Base-by-base conservation (phyloP, 2,797 vertebrate species). In the Esox lucius region DNA sequence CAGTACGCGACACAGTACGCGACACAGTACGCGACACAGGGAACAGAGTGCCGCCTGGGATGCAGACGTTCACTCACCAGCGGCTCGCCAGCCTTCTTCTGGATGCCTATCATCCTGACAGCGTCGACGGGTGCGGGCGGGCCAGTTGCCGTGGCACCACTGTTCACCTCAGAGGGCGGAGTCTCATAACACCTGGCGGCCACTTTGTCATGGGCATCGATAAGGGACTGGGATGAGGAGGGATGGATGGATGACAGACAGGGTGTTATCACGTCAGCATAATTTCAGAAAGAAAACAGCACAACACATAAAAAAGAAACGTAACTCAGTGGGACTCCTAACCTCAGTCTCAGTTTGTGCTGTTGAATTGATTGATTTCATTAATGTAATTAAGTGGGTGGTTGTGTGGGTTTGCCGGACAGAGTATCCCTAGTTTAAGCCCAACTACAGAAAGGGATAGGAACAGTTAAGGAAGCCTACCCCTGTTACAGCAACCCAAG, bases 201-300 rank as follows among this genome's bases (percentile, higher is more conserved):
- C 82, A 99, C 98, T 90, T 96, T 95, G 86, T 99, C 98, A 83
- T 99, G 98, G 77, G 97, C 96, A 91, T 98, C 97, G 78, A 99
- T 93, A 80, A 99, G 93, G 61, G 96, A 98, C 98, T 99, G 68
- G 68, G n/a, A 33, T 24, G 46, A 62, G 46, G 69, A 49, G 66
- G 26, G 35, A 24, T 53, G 19, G 9, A 42, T 51, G 68, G 65
- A 39, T 73, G 39, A 73, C 24, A 22, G 24, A 15, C 2, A 15
- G 22, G 22, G 4, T 16, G 15, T 16, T 4, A 6, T 42, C 9
- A 42, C 5, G 39, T 42, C 39, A 1, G 9, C 39, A 42, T 42
- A 3, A 6, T 42, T 42, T 9, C 39, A 42, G 39, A 1, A 49
- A 31, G 28, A 31, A 31, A 31, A 31, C 28, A 31, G 31, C 28